These are phyloP conservation scores for Dastarcus helophoroides DNA, from an alignment of 2,888 invertebrate genomes.

Conservation along the genomic window DNA sequence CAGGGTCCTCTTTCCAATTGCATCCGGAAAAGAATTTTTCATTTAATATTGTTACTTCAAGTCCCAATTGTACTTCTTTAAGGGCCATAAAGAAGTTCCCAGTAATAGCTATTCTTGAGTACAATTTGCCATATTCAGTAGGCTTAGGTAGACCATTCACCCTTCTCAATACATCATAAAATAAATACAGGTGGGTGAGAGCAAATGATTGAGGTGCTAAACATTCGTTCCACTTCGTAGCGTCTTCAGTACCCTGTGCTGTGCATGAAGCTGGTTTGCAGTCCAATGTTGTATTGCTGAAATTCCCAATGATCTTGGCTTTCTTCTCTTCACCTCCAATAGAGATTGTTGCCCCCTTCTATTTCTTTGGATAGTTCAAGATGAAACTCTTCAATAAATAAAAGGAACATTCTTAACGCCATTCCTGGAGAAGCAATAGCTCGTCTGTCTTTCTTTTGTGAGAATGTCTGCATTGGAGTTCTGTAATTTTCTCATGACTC, in stretches of 20 bases:
- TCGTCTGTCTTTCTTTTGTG: conserved; percentile 18
- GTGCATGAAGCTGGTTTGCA: neutral
- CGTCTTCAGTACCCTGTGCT: conserved; percentile 23
- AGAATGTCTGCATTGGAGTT: too few relatives aligned
- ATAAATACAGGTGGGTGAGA: conserved; percentile 18
- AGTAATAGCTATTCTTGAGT: conserved; percentile 9
- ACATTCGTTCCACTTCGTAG: conserved; percentile 26
- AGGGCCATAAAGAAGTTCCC: conserved; percentile 13
- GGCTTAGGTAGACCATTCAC: conserved; percentile 4
- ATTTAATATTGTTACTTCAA: conserved; percentile 4
- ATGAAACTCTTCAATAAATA: conserved; percentile 19
- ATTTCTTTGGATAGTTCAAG: conserved; percentile 12
- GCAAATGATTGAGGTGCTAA: conserved; percentile 17
- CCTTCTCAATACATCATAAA: conserved; percentile 11
- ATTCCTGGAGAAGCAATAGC: conserved; percentile 17
- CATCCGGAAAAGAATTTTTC: neutral
- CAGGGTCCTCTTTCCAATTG: conserved; percentile 2
- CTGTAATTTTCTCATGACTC: too few relatives aligned
- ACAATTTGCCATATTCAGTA: conserved; percentile 7
- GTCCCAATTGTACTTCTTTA: conserved; percentile 13
- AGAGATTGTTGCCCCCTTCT: conserved; percentile 19
- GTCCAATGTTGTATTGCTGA: conserved; percentile 6
- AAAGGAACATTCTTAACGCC: conserved; percentile 17
- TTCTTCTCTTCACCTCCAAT: conserved; percentile 24
- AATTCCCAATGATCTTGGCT: conserved; percentile 16